These are phyloP conservation scores for Crocodylus rhombifer DNA, from an alignment of 2,797 vertebrate species.

Conservation along the genomic window DNA sequence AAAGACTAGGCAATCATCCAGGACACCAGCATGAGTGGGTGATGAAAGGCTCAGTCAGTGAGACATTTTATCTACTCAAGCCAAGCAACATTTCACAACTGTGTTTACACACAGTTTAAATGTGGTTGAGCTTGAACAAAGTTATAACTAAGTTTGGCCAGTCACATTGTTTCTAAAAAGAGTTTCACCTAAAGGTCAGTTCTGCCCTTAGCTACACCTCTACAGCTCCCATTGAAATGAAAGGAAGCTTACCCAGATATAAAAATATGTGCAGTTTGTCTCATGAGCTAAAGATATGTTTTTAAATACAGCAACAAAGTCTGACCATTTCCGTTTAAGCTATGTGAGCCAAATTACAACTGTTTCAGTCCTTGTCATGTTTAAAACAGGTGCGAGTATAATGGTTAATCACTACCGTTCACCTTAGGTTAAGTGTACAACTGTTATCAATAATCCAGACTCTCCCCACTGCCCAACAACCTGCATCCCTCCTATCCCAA, in stretches of 20 bases:
- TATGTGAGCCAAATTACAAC: not conserved
- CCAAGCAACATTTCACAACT: conserved; percentile 46
- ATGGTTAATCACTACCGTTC: not conserved
- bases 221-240: not conserved
- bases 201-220: not conserved
- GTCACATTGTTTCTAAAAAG: not conserved
- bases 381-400: not conserved
- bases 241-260: not conserved
- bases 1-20: conserved; percentile 68
- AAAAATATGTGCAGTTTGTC: too few species aligned
- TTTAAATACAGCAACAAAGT: rapidly evolving
- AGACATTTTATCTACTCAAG: conserved; percentile 28
- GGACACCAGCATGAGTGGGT: conserved; percentile 62
- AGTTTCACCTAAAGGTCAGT: not conserved
- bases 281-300: too few species aligned
- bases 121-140: not conserved
- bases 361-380: not conserved
- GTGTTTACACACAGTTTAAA: conserved; percentile 33
- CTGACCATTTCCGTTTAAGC: not conserved
- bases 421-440: not conserved
- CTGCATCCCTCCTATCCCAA: too few species aligned
- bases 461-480: too few species aligned
- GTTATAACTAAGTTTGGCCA: not conserved
- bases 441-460: not conserved
- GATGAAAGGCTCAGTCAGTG: conserved; percentile 47